A percentile compares a stretch with the other conserved stretches of the same genome.
These are phyloP conservation scores for Cyanoramphus novaezelandiae DNA, from an alignment of 2,113 vertebrate genomes.

Conservation along the genomic window DNA sequence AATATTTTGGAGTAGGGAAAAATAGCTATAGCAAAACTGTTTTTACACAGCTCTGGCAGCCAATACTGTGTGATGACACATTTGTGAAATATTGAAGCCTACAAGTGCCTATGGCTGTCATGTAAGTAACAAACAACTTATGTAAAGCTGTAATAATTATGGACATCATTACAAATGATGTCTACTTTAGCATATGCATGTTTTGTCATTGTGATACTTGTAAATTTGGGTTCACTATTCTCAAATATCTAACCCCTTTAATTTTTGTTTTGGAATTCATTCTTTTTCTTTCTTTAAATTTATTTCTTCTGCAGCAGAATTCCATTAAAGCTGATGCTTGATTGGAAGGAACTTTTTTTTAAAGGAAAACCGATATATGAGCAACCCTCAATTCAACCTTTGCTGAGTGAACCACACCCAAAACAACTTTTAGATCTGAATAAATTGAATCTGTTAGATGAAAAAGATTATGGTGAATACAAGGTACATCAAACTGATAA, in stretches of 20 bases:
- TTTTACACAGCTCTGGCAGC: neutral
- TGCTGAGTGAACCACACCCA: slow-evolving; percentile 34
- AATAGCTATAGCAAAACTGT: neutral
- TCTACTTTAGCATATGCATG: neutral
- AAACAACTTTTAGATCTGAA: slow-evolving; percentile 76
- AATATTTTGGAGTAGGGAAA: neutral
- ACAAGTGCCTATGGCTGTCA: neutral
- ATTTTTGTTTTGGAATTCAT: neutral
- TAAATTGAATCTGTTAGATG: slow-evolving; percentile 84
- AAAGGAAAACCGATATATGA: slow-evolving; percentile 85
- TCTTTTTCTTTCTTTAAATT: neutral
- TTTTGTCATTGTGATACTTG: neutral
- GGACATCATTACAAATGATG: neutral
- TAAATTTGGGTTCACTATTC: neutral
- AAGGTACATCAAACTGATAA: slow-evolving; percentile 73
- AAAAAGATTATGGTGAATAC: slow-evolving; percentile 89
- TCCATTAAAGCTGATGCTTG: slow-evolving; percentile 83
- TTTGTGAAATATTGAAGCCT: neutral
- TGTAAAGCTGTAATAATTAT: neutral
- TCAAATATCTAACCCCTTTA: neutral
- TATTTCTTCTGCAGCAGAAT: slow-evolving; percentile 74
- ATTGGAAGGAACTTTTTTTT: slow-evolving; percentile 90
- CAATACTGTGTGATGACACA: neutral
- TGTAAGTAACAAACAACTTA: neutral
- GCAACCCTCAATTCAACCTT: slow-evolving; percentile 53